Percentiles rank a stretch among this genome's conserved stretches.
Evolutionary conservation across 1,140 invertebrate genomes (phyloP).

Genomic region (Bombus waltoni): DNA sequence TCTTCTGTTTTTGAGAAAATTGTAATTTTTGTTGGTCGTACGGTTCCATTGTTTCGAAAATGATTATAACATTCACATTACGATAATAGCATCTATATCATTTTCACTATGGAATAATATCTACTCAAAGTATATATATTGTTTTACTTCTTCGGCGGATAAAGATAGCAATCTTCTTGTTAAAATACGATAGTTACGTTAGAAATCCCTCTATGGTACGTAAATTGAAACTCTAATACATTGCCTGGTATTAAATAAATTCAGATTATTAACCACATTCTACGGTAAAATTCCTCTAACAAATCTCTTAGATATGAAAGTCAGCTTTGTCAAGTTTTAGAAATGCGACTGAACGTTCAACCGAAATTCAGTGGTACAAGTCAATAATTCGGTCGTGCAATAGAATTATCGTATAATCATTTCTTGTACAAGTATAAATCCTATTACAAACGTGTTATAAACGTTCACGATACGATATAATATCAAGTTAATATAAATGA

Average conservation of each 20-base stretch:
- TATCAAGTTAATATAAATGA: too few species aligned
- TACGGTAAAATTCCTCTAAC: not conserved
- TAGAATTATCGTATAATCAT: not conserved
- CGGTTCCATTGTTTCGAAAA: too few species aligned
- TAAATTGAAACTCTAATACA: not conserved
- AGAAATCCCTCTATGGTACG: not conserved
- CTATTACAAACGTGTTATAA: too few species aligned
- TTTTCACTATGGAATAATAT: not conserved
- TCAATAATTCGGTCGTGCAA: not conserved
- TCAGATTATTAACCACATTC: not conserved
- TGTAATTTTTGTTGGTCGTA: not conserved
- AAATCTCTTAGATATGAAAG: not conserved
- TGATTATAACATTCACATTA: too few species aligned
- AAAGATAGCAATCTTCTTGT: not conserved
- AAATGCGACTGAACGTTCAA: too few species aligned
- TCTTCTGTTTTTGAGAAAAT: not conserved
- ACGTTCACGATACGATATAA: too few species aligned
- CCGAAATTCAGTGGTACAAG: not conserved
- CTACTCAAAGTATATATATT: not conserved
- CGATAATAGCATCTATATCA: not conserved
- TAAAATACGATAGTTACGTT: not conserved
- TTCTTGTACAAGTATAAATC: not conserved
- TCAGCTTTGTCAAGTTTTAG: not conserved
- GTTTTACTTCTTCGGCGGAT: not conserved
- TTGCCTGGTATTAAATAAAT: not conserved